Conservation (phyloP, 2,888 invertebrate genomes). For the Tridacna crocea region DNA sequence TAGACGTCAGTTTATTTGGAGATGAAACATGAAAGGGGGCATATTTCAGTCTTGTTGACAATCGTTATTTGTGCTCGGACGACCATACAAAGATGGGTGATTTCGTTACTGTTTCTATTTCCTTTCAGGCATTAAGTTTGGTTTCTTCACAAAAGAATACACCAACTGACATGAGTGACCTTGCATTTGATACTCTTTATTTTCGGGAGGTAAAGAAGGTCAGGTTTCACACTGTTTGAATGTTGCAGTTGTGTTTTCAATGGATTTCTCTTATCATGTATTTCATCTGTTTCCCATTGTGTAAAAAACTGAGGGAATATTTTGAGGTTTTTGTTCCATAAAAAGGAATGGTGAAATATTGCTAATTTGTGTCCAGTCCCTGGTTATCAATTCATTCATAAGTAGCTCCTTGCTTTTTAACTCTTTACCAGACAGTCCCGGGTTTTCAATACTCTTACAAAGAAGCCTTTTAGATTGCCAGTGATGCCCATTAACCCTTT, state of each 20-base stretch:
- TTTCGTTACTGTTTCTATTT: slow-evolving; percentile 47
- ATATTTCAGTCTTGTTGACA: background rate
- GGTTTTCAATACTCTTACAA: no score
- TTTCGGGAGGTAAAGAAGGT: slow-evolving; percentile 24
- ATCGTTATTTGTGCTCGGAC: slow-evolving; percentile 3
- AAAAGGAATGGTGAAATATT: slow-evolving; percentile 14
- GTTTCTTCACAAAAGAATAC: slow-evolving; percentile 43
- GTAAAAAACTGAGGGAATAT: background rate
- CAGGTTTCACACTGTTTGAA: slow-evolving; percentile 15
- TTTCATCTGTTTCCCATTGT: background rate
- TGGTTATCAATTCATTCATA: no score
- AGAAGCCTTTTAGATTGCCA: no score
- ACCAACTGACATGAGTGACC: slow-evolving; percentile 44
- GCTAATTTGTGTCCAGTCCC: no score
- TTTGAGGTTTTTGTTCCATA: background rate
- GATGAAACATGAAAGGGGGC: no score
- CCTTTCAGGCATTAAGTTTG: slow-evolving; percentile 23
- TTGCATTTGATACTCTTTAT: slow-evolving; percentile 47
- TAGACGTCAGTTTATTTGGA: no score
- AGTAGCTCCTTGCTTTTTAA: no score
- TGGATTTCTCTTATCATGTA: slow-evolving; percentile 9
- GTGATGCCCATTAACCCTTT: no score
- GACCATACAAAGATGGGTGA: background rate
- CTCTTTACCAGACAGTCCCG: no score
- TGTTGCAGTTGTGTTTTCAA: slow-evolving; percentile 18